A percentile compares a stretch with the other conserved stretches of the same genome.
Conservation (phyloP, 2,113 vertebrate species). For the Channa maculata region DNA sequence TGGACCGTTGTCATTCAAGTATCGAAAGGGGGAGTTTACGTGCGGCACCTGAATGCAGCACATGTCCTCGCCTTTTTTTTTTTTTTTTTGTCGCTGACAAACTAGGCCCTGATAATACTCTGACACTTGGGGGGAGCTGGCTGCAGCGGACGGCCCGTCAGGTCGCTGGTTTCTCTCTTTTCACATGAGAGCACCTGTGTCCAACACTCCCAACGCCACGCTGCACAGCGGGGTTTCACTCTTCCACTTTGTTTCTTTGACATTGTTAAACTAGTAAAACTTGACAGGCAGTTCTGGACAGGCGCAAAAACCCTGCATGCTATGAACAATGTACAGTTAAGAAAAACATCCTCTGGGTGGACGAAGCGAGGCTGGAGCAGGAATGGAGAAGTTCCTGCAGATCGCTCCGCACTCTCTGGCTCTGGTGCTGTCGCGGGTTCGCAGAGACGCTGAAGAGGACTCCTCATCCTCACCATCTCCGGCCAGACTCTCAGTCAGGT, state of each 20-base stretch:
- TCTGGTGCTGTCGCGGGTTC: conserved; percentile 86
- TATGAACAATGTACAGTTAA: neutral
- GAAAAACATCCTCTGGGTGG: neutral
- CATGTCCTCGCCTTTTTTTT: conserved; percentile 51
- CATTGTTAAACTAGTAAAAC: neutral
- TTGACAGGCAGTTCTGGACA: neutral
- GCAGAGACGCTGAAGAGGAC: conserved; percentile 43
- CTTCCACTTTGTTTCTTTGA: neutral
- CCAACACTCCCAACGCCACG: neutral
- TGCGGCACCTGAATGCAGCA: conserved; percentile 66
- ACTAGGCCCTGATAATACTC: conserved; percentile 37
- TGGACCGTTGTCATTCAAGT: neutral
- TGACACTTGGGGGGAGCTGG: conserved; percentile 49
- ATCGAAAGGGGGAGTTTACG: conserved; percentile 29
- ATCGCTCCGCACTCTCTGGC: conserved; percentile 93
- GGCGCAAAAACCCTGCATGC: neutral
- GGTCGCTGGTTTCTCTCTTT: conserved; percentile 29
- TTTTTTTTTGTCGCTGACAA: conserved; percentile 22
- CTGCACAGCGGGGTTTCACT: neutral
- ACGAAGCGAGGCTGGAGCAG: neutral
- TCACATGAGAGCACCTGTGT: conserved; percentile 43
- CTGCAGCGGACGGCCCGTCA: conserved; percentile 12
- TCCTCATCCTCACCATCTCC: neutral
- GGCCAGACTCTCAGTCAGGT: conserved; percentile 56
- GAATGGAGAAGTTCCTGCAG: conserved; percentile 87